Base-by-base conservation (phyloP, 2,797 vertebrate species). In the Anabacerthia variegaticeps region DNA sequence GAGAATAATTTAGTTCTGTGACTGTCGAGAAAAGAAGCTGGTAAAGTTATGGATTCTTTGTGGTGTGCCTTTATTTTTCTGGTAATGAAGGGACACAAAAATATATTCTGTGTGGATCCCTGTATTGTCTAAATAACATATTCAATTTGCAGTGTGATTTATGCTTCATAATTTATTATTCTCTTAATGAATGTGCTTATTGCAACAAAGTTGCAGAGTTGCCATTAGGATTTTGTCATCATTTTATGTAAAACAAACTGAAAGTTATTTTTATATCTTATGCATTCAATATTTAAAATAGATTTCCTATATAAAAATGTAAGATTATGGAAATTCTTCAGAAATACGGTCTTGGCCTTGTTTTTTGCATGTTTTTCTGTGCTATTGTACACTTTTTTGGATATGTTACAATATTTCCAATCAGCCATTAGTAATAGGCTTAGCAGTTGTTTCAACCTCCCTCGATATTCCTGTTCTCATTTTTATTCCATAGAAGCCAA, bases 381-480 rank as follows among this genome's bases (percentile, higher is more conserved):
- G 16, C 55, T 77, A 80, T 36, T 73, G 55, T 48, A 88, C 7
- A 16, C 7, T 82, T 89, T 73, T 94, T 89, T 89, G 71, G 71
- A 79, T 80, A 71, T 15, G 37, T 52, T 87, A 61, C 71, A 79
- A 48, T 79, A 87, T 92, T 94, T 96, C 75, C 88, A 89, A 65
- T 74, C 91, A 83, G 41, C 49, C 34, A 7, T 71, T 68, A 72
- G 27, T 93, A 94, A 94, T 62, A 68, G 56, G 61, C 83, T 96
- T 94, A 94, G 78, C 74, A 91, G 92, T 91, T 87, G 63, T 69
- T 92, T 87, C 71, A 94, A 48, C 30, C 16, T 87, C 65, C n/a
- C 62, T 85, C 56, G 49, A 71, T 92, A 91, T 71, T 72, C 68
- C 67, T 49, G 10, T 63, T 92, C 75, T 91, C 23, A 20, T 72